A percentile compares a stretch with the other conserved stretches of the same genome.
phyloP scores from a whole-genome alignment of 2,113 vertebrate genomes.

The Pachycephala philippinensis region DNA sequence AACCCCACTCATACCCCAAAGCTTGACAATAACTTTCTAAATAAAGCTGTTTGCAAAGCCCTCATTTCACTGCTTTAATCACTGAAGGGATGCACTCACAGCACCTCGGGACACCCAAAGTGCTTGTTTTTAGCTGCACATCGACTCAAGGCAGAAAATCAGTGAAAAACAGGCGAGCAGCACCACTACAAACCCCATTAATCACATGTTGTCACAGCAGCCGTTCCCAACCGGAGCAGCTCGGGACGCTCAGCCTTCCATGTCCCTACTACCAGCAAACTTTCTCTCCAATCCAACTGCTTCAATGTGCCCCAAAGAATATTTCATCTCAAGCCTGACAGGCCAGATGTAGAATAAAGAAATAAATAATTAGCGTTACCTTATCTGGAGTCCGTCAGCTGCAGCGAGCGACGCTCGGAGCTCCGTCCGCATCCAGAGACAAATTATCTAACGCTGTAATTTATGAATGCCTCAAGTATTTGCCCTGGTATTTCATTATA shows the following conservation, averaged over 20 bases:
- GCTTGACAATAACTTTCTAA: not conserved
- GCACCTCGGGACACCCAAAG: not conserved
- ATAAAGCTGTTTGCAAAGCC: not conserved
- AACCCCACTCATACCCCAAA: rapidly evolving
- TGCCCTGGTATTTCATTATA: constrained; percentile 12
- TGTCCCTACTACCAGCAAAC: not conserved
- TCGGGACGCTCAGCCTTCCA: rapidly evolving
- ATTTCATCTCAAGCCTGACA: not conserved
- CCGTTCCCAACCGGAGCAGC: rapidly evolving
- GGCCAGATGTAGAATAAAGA: constrained; percentile 10
- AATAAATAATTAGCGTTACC: not conserved
- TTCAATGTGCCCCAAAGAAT: not conserved
- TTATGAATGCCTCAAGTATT: not conserved
- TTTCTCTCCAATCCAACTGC: not conserved
- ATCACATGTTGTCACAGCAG: not conserved
- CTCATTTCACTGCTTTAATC: not conserved
- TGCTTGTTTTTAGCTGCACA: rapidly evolving
- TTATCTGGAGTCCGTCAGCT: constrained; percentile 33
- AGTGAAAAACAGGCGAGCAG: not conserved
- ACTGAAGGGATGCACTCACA: rapidly evolving
- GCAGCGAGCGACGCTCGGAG: not conserved
- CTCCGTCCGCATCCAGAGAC: not conserved
- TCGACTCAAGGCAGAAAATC: not conserved
- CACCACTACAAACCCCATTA: not conserved
- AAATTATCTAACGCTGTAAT: not conserved